phyloP scores from a whole-genome alignment of 2,113 vertebrate species.

The Platysteira castanea region DNA sequence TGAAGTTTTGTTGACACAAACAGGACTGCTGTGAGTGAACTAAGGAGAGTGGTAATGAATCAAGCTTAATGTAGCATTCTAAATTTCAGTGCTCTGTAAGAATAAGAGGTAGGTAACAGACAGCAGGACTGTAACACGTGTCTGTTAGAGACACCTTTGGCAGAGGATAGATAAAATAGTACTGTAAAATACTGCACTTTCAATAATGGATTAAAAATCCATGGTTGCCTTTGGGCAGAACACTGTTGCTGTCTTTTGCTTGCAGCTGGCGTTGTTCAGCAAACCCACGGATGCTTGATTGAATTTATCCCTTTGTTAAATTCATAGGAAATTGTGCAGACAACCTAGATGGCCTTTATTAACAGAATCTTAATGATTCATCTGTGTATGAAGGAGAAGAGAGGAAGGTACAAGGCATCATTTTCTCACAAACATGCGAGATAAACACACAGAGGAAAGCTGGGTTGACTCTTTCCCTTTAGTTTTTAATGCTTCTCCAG shows the following conservation, averaged over 20 bases:
- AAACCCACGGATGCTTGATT: background rate
- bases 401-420: background rate
- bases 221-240: background rate
- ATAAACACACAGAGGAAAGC: background rate
- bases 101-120: background rate
- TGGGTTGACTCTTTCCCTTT: background rate
- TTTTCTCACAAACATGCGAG: background rate
- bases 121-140: background rate
- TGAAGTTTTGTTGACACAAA: constrained; percentile 10
- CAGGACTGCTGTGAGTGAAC: background rate
- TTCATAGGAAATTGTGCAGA: background rate
- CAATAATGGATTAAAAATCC: background rate
- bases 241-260: background rate
- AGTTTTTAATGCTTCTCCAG: background rate
- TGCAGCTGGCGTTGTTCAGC: background rate
- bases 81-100: background rate
- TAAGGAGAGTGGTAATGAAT: background rate
- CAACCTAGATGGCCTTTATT: background rate
- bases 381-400: background rate
- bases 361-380: background rate
- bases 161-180: background rate
- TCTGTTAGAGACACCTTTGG: background rate
- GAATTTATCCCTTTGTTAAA: background rate
- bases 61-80: background rate
- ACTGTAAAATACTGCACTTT: background rate